Evolutionary conservation across 2,888 invertebrate genomes (phyloP), one percentile per base, ranked within the genome.

Genomic region (Cylloceria caligata): DNA sequence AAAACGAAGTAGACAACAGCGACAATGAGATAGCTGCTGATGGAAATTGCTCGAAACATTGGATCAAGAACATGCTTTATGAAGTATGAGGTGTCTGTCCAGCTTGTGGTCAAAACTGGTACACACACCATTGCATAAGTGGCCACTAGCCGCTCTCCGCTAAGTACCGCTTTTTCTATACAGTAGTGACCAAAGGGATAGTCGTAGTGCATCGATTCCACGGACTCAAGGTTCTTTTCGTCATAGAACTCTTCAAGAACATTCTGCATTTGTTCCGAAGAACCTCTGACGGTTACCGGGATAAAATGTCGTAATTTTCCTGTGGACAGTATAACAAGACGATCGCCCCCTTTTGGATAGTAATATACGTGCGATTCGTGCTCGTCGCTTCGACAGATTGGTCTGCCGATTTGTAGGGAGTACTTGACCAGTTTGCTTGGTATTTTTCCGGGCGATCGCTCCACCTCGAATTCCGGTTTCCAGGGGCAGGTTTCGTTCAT

Each of bases 1-100:
- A 97, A 93, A 47, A 97, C 95, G 92, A 97, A 97, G 90, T 97
- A 97, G 82, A 97, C 95, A 60, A 97, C 95, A 4, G 97, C 96
- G 45, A 97, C 95, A 13, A 95, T 91, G 71, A 97, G 92, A 86
- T 96, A 95, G 84, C 96, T 94, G 60, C 95, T 93, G 87, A 97
- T 95, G 13, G 96, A 94, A 68, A 97, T 94, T 0, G 95, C 95
- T 92, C 97, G 97, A 84, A 96, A 96, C 62, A 96, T 93, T 9
- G 97, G 97, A 93, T 96, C 96, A 0, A 97, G 91, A 67, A 97
- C 94, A 92, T 96, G 96, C 80, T 95, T 95, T 94, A 97, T 94
- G 19, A 97, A 90, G 90, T 96, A 96, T 90, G 95, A 95, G 0
- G 96, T 95, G 85, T 96, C 96, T 72, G 94, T 95, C 96, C 97